A percentile compares a stretch with the other conserved stretches of the same genome.
These are phyloP conservation scores for Hylaeus anthracinus DNA, from an alignment of 1,140 invertebrate genomes.

Conservation along the genomic window DNA sequence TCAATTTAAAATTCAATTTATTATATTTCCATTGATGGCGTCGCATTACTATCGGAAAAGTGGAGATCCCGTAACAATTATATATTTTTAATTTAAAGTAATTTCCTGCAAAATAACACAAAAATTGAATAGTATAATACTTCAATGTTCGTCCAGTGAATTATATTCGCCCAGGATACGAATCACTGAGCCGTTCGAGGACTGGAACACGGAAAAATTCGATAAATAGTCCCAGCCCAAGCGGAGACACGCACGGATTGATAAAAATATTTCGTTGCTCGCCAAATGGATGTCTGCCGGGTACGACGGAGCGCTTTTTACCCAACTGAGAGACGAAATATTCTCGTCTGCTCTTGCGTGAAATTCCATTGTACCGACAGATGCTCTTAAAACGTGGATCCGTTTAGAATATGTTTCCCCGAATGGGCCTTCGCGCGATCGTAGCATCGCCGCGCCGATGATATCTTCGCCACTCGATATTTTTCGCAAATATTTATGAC, in stretches of 20 bases:
- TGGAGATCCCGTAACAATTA: too few relatives aligned
- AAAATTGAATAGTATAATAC: too few relatives aligned
- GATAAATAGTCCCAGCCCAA: not conserved
- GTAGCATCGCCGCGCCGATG: not conserved
- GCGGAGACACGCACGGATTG: conserved; percentile 1
- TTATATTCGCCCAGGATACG: too few relatives aligned
- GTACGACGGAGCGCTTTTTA: conserved; percentile 11
- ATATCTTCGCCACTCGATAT: not conserved
- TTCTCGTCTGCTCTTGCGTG: conserved; percentile 29
- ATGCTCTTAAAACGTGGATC: conserved; percentile 42
- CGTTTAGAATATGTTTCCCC: conserved; percentile 33
- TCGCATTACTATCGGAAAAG: too few relatives aligned
- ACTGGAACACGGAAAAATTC: too few relatives aligned
- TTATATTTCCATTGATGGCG: too few relatives aligned
- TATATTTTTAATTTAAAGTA: too few relatives aligned
- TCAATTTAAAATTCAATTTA: too few relatives aligned
- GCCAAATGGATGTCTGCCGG: not conserved
- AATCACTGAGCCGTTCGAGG: too few relatives aligned
- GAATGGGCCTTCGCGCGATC: conserved; percentile 17
- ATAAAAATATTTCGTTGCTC: conserved; percentile 25
- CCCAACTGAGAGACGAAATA: conserved; percentile 11
- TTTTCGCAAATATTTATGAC: conserved; percentile 3
- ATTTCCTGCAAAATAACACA: too few relatives aligned
- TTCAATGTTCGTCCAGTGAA: too few relatives aligned
- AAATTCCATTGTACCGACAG: conserved; percentile 40